A percentile compares a stretch with the other conserved stretches of the same genome.
Evolutionary conservation across 2,888 invertebrate species (phyloP).

Genomic region (Morpho achilles): DNA sequence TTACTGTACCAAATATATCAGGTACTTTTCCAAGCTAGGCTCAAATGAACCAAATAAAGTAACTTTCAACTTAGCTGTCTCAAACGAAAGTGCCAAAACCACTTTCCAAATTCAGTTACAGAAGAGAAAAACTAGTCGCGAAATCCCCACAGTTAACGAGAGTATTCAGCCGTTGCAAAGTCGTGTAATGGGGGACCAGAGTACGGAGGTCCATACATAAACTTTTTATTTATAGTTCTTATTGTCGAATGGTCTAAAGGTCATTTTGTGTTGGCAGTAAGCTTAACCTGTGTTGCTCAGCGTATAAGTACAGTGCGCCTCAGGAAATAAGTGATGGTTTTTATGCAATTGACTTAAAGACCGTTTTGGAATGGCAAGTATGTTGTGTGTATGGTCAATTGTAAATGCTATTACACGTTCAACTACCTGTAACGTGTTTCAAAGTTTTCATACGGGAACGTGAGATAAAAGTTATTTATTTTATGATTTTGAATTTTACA

Average conservation of each 20-base stretch:
- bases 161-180: slow-evolving; percentile 31
- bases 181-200: slow-evolving; percentile 28
- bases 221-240: not conserved
- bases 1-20: too few relatives aligned
- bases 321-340: not conserved
- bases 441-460: slow-evolving; percentile 22
- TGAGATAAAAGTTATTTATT: slow-evolving; percentile 12
- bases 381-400: slow-evolving; percentile 27
- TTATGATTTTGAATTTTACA: slow-evolving; percentile 4
- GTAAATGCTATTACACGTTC: slow-evolving; percentile 31
- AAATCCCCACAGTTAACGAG: slow-evolving; percentile 33
- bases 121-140: slow-evolving; percentile 28
- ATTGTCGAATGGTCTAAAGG: slow-evolving; percentile 1
- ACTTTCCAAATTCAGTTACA: slow-evolving; percentile 29
- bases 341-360: not conserved
- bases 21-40: not conserved
- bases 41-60: slow-evolving; percentile 15
- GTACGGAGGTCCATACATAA: slow-evolving; percentile 10
- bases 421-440: slow-evolving; percentile 30
- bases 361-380: slow-evolving; percentile 1
- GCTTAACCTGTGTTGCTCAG: not conserved
- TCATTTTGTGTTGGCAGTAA: slow-evolving; percentile 1
- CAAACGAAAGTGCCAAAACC: slow-evolving; percentile 25
- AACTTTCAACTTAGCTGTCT: slow-evolving; percentile 22
- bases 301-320: slow-evolving; percentile 7